A percentile compares a stretch with the other conserved stretches of the same genome.
Evolutionary conservation across 2,888 invertebrate species (phyloP).

Genomic region (Erebia palarica): DNA sequence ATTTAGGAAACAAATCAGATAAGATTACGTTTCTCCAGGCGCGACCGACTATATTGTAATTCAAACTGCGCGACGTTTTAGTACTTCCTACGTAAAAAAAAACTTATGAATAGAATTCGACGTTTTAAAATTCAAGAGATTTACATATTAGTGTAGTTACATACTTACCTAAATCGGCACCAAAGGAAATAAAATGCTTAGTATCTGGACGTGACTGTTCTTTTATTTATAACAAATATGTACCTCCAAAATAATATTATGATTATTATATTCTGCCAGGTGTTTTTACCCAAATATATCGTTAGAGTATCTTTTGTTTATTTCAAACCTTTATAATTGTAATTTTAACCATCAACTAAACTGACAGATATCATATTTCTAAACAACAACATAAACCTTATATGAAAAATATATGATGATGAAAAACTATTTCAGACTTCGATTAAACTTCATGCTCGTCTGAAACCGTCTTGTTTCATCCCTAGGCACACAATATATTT

Average conservation of each 20-base stretch:
- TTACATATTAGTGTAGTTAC: constrained; percentile 26
- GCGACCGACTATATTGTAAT: constrained; percentile 31
- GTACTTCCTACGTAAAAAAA: constrained; percentile 38
- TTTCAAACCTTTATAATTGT: no score
- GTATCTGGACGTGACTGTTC: constrained; percentile 14
- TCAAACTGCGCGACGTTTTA: constrained; percentile 35
- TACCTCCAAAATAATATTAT: background rate
- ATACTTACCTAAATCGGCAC: constrained; percentile 22
- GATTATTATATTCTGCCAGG: background rate
- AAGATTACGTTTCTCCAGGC: constrained; percentile 29
- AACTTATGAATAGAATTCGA: constrained; percentile 32
- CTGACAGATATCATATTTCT: no score
- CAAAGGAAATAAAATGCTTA: constrained; percentile 14
- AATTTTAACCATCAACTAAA: no score
- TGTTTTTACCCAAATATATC: no score
- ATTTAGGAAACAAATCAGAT: constrained; percentile 4
- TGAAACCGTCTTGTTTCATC: no score
- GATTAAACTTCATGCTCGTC: no score
- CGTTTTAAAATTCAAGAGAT: constrained; percentile 35
- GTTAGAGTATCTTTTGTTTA: no score
- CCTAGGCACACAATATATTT: no score
- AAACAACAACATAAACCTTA: no score
- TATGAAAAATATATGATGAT: no score
- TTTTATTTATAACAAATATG: constrained; percentile 11
- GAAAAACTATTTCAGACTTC: no score